Conservation (phyloP, 1,140 invertebrate species). For the Microplitis demolitor region DNA sequence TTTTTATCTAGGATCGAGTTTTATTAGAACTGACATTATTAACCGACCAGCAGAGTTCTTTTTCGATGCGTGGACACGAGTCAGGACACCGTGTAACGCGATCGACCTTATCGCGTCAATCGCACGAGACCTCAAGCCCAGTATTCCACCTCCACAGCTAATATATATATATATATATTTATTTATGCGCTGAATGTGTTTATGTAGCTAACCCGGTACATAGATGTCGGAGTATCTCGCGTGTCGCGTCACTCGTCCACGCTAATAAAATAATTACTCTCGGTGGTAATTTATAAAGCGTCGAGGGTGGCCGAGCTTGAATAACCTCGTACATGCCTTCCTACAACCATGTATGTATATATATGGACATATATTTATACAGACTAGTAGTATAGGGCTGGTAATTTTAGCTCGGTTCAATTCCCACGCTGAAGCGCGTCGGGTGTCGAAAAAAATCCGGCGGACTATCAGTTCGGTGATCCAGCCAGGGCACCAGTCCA, state of each 20-base stretch:
- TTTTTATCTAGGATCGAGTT: background rate
- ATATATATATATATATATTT: background rate
- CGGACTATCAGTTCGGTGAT: conserved; percentile 22
- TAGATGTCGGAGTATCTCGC: conserved; percentile 24
- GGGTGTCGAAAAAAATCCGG: conserved; percentile 26
- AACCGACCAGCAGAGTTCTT: background rate
- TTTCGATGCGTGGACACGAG: conserved; percentile 1
- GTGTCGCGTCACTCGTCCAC: conserved; percentile 35
- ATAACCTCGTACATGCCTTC: conserved; percentile 4
- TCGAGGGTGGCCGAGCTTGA: background rate
- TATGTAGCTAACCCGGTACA: conserved; percentile 11
- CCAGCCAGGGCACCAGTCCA: conserved; percentile 8
- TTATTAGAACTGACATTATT: background rate
- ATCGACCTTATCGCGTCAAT: conserved; percentile 35
- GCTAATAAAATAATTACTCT: conserved; percentile 53
- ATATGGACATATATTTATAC: too few species aligned
- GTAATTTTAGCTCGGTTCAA: conserved; percentile 26
- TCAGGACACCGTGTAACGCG: conserved; percentile 37
- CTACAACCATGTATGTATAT: too few species aligned
- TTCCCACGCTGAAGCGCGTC: conserved; percentile 21
- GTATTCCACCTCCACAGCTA: background rate
- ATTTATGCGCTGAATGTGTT: background rate
- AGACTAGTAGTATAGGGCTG: background rate
- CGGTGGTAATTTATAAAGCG: conserved; percentile 44
- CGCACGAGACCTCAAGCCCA: background rate